Evolutionary conservation across 2,888 invertebrate species (phyloP).

Genomic region (Alloplasta piceator): DNA sequence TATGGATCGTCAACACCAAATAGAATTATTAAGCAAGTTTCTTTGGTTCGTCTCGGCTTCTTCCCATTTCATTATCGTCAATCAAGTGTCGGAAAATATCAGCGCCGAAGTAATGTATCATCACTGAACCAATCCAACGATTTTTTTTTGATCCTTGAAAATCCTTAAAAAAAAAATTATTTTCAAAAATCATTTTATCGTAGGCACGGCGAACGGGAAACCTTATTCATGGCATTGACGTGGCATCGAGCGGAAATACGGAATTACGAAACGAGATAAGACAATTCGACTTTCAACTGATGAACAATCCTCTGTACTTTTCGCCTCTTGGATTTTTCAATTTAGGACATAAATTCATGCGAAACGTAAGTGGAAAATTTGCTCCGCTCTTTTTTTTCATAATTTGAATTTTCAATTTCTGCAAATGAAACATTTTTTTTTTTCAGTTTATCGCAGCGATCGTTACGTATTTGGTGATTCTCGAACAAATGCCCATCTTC

Average conservation of each 20-base stretch:
- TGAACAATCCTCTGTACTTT: slow-evolving; percentile 58
- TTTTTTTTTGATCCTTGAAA: slow-evolving; percentile 16
- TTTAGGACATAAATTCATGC: slow-evolving; percentile 52
- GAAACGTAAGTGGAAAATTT: slow-evolving; percentile 37
- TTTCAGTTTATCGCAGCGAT: slow-evolving; percentile 41
- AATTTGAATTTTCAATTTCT: not conserved
- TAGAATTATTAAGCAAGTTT: not conserved
- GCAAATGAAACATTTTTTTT: not conserved
- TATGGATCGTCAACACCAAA: not conserved
- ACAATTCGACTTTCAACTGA: slow-evolving; percentile 59
- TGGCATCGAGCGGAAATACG: not conserved
- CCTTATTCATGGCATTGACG: slow-evolving; percentile 40
- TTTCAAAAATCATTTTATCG: not conserved
- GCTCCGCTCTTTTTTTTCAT: not conserved
- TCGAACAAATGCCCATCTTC: slow-evolving; percentile 48
- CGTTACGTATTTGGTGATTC: slow-evolving; percentile 52
- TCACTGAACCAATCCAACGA: not conserved
- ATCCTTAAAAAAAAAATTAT: too few species aligned
- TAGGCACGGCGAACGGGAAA: slow-evolving; percentile 45
- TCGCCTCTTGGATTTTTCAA: slow-evolving; percentile 53
- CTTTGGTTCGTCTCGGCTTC: not conserved
- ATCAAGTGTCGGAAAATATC: not conserved
- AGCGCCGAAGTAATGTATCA: not conserved
- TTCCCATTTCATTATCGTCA: not conserved
- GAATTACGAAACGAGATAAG: slow-evolving; percentile 52